phyloP scores from a whole-genome alignment of 92 coral and sea anemone species.

The Palythoa grandis region DNA sequence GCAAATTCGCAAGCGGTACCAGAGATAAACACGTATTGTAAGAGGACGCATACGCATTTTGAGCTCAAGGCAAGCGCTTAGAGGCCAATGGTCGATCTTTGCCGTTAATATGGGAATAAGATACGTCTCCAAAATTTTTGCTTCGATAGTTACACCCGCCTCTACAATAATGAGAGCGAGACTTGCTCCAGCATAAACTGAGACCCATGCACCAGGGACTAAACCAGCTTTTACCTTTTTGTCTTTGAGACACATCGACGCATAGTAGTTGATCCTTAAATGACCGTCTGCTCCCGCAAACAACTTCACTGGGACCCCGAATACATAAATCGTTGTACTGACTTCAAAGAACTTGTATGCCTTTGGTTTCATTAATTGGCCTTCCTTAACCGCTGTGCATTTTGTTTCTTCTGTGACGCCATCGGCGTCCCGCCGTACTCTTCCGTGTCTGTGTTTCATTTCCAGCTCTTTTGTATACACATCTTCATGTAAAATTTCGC shows the following conservation, averaged over 20 bases:
- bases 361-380: slow-evolving; percentile 30
- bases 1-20: slow-evolving; percentile 86
- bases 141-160: slow-evolving; percentile 90
- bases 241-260: slow-evolving; percentile 57
- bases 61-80: slow-evolving; percentile 88
- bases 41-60: slow-evolving; percentile 90
- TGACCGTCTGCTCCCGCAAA: slow-evolving; percentile 82
- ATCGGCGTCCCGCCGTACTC: slow-evolving; percentile 42
- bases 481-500: slow-evolving; percentile 73
- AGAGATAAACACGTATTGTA: slow-evolving; percentile 83
- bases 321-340: slow-evolving; percentile 54
- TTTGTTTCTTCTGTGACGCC: slow-evolving; percentile 30
- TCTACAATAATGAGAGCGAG: slow-evolving; percentile 68
- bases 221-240: slow-evolving; percentile 73
- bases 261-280: slow-evolving; percentile 70
- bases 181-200: slow-evolving; percentile 89
- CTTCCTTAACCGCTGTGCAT: slow-evolving; percentile 26
- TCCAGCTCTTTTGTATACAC: slow-evolving; percentile 80
- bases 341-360: slow-evolving; percentile 52
- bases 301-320: slow-evolving; percentile 78
- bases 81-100: slow-evolving; percentile 89
- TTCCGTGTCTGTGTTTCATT: slow-evolving; percentile 49
- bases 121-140: slow-evolving; percentile 80
- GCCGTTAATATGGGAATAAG: slow-evolving; percentile 87
- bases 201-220: slow-evolving; percentile 91